phyloP scores from a whole-genome alignment of 2,797 vertebrate genomes.

The Delichon dasypus region DNA sequence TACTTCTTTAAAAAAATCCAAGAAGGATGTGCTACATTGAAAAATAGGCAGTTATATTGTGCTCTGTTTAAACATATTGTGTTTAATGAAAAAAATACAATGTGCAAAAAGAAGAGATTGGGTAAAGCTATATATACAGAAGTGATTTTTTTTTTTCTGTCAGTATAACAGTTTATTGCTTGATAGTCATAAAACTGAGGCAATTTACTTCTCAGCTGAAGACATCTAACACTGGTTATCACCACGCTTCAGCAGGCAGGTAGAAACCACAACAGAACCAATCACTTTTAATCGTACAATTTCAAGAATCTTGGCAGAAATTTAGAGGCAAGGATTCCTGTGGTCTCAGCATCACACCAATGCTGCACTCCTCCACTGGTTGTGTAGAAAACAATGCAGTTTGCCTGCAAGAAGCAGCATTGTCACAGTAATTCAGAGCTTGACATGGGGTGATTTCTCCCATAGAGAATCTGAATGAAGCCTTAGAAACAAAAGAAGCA shows the following conservation, averaged over 20 bases:
- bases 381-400: not conserved
- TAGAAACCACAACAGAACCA: not conserved
- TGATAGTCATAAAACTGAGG: not conserved
- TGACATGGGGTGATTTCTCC: not conserved
- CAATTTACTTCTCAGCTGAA: not conserved
- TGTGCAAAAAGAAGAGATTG: not conserved
- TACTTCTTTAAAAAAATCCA: not conserved
- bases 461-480: not conserved
- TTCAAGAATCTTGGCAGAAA: not conserved
- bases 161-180: not conserved
- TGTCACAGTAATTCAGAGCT: not conserved
- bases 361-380: not conserved
- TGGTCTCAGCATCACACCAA: not conserved
- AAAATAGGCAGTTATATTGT: not conserved
- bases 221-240: not conserved
- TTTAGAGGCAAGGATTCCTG: not conserved
- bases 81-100: not conserved
- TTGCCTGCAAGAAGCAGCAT: not conserved
- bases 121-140: not conserved
- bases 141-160: not conserved
- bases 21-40: rapidly evolving
- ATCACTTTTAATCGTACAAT: rapidly evolving
- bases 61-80: not conserved
- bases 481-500: not conserved
- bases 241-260: not conserved